Evolutionary conservation across 2,113 vertebrate genomes (phyloP).

Genomic region (Melanotaenia duboulayi): DNA sequence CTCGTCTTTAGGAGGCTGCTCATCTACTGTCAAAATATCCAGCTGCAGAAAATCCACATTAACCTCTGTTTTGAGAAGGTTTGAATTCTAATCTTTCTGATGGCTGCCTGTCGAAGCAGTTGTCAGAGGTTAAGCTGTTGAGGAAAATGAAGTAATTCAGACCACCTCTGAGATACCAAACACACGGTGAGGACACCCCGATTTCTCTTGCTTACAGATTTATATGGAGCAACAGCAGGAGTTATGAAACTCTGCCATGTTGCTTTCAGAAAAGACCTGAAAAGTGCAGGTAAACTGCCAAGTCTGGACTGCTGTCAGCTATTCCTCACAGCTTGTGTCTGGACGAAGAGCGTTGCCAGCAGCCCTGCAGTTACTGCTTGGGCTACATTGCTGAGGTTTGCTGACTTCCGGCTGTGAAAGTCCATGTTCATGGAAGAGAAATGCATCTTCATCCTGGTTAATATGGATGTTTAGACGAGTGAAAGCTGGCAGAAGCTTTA

Average conservation of each 20-base stretch:
- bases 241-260: background rate
- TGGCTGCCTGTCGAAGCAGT: background rate
- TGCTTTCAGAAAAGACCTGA: background rate
- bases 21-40: background rate
- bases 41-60: background rate
- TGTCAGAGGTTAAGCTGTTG: background rate
- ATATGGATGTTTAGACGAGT: too few species aligned
- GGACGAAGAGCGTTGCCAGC: slow-evolving; percentile 4
- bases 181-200: background rate
- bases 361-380: background rate
- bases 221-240: background rate
- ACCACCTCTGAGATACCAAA: background rate
- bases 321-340: slow-evolving; percentile 1
- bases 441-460: too few species aligned
- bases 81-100: background rate
- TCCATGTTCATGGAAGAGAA: too few species aligned
- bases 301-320: background rate
- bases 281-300: background rate
- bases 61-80: background rate
- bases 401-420: too few species aligned
- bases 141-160: background rate
- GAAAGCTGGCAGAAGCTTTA: too few species aligned
- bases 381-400: background rate
- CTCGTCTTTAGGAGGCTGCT: background rate
- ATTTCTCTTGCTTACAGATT: background rate